phyloP scores from a whole-genome alignment of 2,113 vertebrate genomes.

The Hemiscyllium ocellatum region DNA sequence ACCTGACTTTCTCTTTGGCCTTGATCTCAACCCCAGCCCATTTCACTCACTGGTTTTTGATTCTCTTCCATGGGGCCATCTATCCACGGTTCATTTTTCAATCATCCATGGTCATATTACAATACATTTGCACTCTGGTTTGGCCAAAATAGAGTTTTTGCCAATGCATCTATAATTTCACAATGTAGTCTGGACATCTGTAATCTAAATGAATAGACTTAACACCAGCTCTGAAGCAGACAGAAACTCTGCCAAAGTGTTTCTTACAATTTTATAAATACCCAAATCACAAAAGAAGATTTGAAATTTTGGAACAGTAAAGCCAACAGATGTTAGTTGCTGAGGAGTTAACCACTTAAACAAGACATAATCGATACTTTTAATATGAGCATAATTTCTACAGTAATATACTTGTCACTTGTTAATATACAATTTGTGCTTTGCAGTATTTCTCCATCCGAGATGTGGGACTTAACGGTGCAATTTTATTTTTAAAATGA shows the following conservation, averaged over 20 bases:
- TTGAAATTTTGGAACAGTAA: not conserved
- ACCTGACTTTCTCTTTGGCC: too few species aligned
- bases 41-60: too few species aligned
- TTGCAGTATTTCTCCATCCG: not conserved
- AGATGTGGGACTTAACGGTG: not conserved
- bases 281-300: not conserved
- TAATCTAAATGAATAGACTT: not conserved
- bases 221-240: too few species aligned
- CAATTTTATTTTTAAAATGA: not conserved
- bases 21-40: too few species aligned
- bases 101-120: too few species aligned
- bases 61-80: too few species aligned
- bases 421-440: not conserved
- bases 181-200: not conserved
- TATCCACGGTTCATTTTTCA: too few species aligned
- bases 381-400: not conserved
- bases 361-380: not conserved
- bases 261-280: not conserved
- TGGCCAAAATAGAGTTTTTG: not conserved
- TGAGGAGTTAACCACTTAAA: not conserved
- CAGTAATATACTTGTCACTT: not conserved
- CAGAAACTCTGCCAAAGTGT: not conserved
- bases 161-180: not conserved
- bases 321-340: not conserved
- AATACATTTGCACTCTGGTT: not conserved